These are phyloP conservation scores for Romanogobio albipinnatus DNA, from an alignment of 2,113 vertebrate species.

Conservation along the genomic window DNA sequence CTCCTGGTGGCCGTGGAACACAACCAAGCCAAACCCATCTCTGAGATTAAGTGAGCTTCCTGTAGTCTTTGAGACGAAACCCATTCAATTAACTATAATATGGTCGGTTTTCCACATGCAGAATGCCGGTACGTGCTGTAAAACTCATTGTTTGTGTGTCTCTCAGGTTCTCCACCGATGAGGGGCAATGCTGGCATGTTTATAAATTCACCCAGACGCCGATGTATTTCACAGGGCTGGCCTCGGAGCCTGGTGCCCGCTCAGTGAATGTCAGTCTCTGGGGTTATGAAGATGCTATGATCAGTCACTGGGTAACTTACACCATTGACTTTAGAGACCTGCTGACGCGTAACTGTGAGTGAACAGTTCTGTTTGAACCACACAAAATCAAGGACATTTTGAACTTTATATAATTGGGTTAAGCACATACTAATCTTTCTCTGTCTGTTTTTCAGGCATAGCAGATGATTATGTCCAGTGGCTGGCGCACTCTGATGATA, in stretches of 20 bases:
- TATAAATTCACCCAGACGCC: conserved; percentile 83
- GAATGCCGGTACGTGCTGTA: neutral
- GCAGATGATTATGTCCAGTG: conserved; percentile 87
- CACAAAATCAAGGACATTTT: neutral
- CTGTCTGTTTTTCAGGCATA: conserved; percentile 71
- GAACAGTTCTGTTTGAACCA: neutral
- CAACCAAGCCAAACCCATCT: conserved; percentile 74
- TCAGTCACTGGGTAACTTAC: conserved; percentile 86
- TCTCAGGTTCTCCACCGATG: conserved; percentile 90
- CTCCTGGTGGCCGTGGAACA: conserved; percentile 90
- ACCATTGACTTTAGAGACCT: conserved; percentile 90
- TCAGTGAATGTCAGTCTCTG: conserved; percentile 93
- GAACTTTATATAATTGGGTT: neutral
- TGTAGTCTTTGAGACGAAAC: too few species aligned
- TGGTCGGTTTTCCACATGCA: neutral
- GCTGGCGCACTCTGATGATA: conserved; percentile 88
- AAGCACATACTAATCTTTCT: neutral
- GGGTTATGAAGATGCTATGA: conserved; percentile 83
- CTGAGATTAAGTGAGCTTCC: conserved; percentile 82
- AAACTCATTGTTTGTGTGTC: neutral
- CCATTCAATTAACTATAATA: neutral
- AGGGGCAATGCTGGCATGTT: conserved; percentile 90
- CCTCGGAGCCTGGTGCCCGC: conserved; percentile 87
- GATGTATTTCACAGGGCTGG: conserved; percentile 88
- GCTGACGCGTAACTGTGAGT: conserved; percentile 86